These are phyloP conservation scores for Caenorhabditis becei DNA, from an alignment of 2,888 invertebrate species.

Conservation along the genomic window DNA sequence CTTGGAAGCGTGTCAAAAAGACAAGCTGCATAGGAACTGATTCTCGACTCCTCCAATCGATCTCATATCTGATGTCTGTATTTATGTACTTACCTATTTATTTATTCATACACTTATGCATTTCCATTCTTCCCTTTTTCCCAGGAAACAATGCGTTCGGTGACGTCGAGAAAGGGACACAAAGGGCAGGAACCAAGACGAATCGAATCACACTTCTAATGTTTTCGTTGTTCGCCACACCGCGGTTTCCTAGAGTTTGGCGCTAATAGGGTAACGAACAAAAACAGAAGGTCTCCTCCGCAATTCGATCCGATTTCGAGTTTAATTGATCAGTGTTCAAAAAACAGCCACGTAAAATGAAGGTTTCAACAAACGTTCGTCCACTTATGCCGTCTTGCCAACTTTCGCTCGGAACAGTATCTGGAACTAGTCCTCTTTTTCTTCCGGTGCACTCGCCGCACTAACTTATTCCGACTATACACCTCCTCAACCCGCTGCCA, in stretches of 20 bases:
- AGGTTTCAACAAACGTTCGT: conserved; percentile 3
- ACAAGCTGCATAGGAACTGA: conserved; percentile 44
- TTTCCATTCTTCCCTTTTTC: conserved; percentile 5
- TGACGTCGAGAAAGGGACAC: conserved; percentile 25
- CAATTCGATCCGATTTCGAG: background rate
- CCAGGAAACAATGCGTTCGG: conserved; percentile 38
- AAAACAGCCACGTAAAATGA: conserved; percentile 4
- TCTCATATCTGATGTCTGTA: conserved; percentile 43
- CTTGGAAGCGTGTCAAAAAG: conserved; percentile 74
- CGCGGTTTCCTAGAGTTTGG: background rate
- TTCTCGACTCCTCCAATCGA: conserved; percentile 11
- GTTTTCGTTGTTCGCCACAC: conserved; percentile 7
- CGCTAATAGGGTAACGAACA: background rate
- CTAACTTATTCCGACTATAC: conserved; percentile 37
- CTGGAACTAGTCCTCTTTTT: conserved; percentile 11
- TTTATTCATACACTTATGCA: too few relatives aligned
- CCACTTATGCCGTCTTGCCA: background rate
- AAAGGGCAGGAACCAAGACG: conserved; percentile 22
- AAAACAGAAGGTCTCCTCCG: background rate
- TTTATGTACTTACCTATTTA: conserved; percentile 10
- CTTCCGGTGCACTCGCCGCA: conserved; percentile 11
- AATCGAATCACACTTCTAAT: conserved; percentile 8
- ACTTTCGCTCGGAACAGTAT: conserved; percentile 7
- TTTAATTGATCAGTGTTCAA: background rate
- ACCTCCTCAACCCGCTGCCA: conserved; percentile 18